Evolutionary conservation across 2,113 vertebrate species (phyloP).

Genomic region (Camelus bactrianus): DNA sequence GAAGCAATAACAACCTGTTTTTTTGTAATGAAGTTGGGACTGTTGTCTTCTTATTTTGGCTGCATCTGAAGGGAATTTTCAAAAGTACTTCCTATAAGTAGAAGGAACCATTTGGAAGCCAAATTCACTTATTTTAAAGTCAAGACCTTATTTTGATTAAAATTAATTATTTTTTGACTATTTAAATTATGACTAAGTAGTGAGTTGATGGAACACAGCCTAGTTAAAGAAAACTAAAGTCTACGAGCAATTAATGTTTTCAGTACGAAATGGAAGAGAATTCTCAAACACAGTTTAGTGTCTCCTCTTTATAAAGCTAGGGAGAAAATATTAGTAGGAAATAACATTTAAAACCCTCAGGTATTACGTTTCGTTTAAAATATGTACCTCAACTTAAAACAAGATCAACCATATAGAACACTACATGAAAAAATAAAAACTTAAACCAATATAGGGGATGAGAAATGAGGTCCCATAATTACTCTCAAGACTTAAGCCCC

Average conservation of each 20-base stretch:
- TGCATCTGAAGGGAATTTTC: slow-evolving; percentile 56
- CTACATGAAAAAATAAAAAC: not conserved
- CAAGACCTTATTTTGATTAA: not conserved
- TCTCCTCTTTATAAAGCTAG: not conserved
- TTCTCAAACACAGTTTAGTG: not conserved
- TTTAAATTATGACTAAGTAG: slow-evolving; percentile 18
- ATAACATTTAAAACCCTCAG: not conserved
- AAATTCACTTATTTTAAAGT: slow-evolving; percentile 38
- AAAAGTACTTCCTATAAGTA: not conserved
- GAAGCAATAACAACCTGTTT: slow-evolving; percentile 56
- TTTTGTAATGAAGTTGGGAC: not conserved
- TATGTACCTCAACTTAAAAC: not conserved
- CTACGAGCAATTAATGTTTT: not conserved
- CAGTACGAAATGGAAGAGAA: not conserved
- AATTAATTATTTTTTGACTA: not conserved
- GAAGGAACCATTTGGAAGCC: not conserved
- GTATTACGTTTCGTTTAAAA: slow-evolving; percentile 39
- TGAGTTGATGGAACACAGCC: not conserved
- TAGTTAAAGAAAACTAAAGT: not conserved
- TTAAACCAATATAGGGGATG: not conserved
- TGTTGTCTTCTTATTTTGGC: slow-evolving; percentile 41
- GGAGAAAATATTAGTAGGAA: not conserved
- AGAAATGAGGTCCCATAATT: not conserved
- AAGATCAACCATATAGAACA: not conserved
- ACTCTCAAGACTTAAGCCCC: not conserved